These are phyloP conservation scores for Cordilura impudica DNA, from an alignment of 2,888 invertebrate genomes.

Conservation along the genomic window DNA sequence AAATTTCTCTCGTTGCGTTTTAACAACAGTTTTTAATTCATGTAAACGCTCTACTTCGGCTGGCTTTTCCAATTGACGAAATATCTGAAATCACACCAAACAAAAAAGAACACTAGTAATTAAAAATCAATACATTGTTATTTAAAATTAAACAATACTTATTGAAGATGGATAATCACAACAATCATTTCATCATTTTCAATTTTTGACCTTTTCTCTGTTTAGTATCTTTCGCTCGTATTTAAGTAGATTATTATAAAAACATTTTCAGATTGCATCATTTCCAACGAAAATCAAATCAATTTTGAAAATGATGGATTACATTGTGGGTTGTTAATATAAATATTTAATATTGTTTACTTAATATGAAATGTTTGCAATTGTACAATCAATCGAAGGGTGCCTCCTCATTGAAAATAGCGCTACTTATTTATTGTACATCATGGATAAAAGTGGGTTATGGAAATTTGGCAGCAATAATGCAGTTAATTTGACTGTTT, in stretches of 20 bases:
- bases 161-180: not conserved
- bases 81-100: conserved; percentile 80
- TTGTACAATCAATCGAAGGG: not conserved
- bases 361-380: conserved; percentile 21
- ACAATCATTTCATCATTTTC: not conserved
- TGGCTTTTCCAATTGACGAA: conserved; percentile 87
- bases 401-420: not conserved
- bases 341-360: conserved; percentile 34
- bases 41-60: conserved; percentile 85
- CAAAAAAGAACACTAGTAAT: conserved; percentile 7
- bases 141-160: not conserved
- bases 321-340: conserved; percentile 27
- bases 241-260: conserved; percentile 33
- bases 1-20: conserved; percentile 80
- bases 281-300: conserved; percentile 39
- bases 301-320: conserved; percentile 62
- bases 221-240: not conserved
- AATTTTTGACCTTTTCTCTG: not conserved
- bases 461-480: no score
- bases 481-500: no score
- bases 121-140: not conserved
- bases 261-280: conserved; percentile 50
- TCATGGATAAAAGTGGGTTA: no score
- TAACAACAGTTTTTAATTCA: conserved; percentile 81
- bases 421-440: conserved; percentile 1